phyloP scores from a whole-genome alignment of 2,888 invertebrate species.

The Gastrophysa polygoni region DNA sequence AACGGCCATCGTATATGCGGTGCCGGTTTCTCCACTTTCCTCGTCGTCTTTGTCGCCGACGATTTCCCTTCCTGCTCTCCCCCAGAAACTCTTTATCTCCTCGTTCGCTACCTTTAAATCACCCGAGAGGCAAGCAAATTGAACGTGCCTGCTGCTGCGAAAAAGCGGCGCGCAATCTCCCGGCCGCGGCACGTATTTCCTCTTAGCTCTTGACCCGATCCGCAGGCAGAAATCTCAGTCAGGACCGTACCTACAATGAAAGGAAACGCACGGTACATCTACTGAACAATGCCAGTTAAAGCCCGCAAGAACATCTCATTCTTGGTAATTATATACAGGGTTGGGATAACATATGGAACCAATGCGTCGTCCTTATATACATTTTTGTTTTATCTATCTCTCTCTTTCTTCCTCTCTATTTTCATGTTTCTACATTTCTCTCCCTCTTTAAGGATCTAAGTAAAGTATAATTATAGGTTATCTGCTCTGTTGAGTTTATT shows the following conservation, averaged over 20 bases:
- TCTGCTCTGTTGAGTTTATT: no score
- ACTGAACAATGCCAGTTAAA: no score
- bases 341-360: no score
- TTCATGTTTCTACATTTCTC: no score
- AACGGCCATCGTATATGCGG: neutral
- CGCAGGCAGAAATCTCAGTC: slow-evolving; percentile 26
- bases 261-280: no score
- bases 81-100: neutral
- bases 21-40: neutral
- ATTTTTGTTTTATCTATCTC: no score
- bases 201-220: slow-evolving; percentile 48
- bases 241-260: neutral
- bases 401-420: no score
- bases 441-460: no score
- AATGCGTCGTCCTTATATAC: no score
- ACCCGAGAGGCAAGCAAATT: slow-evolving; percentile 19
- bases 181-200: slow-evolving; percentile 51
- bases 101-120: slow-evolving; percentile 13
- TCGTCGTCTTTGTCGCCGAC: neutral
- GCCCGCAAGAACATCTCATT: no score
- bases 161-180: slow-evolving; percentile 49
- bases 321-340: no score
- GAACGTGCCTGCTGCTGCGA: slow-evolving; percentile 36
- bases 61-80: neutral
- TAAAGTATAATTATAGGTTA: no score